Percentiles rank a stretch among this genome's conserved stretches.
phyloP scores from a whole-genome alignment of 1,140 invertebrate genomes.

The Stegodyphus mimosarum region DNA sequence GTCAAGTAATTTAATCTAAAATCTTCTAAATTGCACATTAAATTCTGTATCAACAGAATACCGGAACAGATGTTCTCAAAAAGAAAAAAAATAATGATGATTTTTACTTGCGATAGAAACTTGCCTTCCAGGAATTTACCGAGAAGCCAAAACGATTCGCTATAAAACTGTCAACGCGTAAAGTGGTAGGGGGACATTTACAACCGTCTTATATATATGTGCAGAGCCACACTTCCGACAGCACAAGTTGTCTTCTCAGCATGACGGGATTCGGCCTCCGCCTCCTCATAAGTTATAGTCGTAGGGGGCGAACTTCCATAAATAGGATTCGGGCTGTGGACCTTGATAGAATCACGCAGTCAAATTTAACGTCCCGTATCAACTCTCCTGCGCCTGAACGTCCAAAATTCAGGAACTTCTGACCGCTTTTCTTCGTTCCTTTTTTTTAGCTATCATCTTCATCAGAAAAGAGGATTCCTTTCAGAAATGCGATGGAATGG shows the following conservation, averaged over 20 bases:
- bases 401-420: constrained; percentile 18
- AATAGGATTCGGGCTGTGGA: constrained; percentile 15
- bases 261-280: not conserved
- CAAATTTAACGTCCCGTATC: constrained; percentile 47
- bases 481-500: constrained; percentile 19
- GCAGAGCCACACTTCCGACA: constrained; percentile 8
- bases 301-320: constrained; percentile 7
- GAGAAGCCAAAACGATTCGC: constrained; percentile 5
- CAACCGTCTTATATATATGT: not conserved
- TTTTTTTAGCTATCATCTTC: constrained; percentile 6
- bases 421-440: not conserved
- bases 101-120: constrained; percentile 1
- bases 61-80: not conserved
- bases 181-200: not conserved
- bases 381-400: not conserved
- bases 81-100: constrained; percentile 15
- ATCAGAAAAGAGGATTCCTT: constrained; percentile 10
- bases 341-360: constrained; percentile 46
- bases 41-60: too few species aligned
- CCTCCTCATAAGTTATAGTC: not conserved
- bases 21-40: too few species aligned
- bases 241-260: constrained; percentile 22
- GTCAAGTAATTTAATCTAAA: too few species aligned
- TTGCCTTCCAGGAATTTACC: not conserved
- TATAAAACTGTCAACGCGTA: constrained; percentile 24